phyloP scores from a whole-genome alignment of 2,888 invertebrate species.

The Brachyopa scutellaris region DNA sequence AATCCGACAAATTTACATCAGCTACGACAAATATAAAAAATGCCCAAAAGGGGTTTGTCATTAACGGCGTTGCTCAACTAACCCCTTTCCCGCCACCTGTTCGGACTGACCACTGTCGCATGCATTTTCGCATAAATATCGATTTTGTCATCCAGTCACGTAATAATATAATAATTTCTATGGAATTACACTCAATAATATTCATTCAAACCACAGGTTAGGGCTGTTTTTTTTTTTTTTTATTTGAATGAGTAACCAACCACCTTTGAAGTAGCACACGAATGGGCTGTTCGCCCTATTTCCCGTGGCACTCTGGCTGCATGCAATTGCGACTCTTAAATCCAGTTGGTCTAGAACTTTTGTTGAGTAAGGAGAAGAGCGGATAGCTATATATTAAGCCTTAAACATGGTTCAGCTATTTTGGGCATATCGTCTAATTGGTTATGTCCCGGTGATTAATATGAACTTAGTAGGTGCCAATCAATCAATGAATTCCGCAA shows the following conservation, averaged over 20 bases:
- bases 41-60: constrained; percentile 38
- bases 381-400: constrained; percentile 12
- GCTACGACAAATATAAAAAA: constrained; percentile 50
- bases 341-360: constrained; percentile 56
- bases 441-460: constrained; percentile 56
- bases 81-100: background rate
- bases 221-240: constrained; percentile 10
- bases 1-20: constrained; percentile 42
- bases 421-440: constrained; percentile 56
- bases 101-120: constrained; percentile 27
- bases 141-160: constrained; percentile 67
- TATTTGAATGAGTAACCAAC: constrained; percentile 6
- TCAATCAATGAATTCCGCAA: background rate
- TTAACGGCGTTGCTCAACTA: background rate
- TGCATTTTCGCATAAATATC: constrained; percentile 62
- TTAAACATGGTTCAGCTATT: constrained; percentile 61
- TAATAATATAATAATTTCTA: constrained; percentile 53
- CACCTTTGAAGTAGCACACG: constrained; percentile 44
- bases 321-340: constrained; percentile 40
- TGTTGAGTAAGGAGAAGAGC: constrained; percentile 41
- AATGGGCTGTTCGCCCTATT: constrained; percentile 7
- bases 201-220: constrained; percentile 28
- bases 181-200: constrained; percentile 44
- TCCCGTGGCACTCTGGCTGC: constrained; percentile 28
- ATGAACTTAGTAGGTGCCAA: constrained; percentile 42